Evolutionary conservation across 2,113 vertebrate genomes (phyloP).

Genomic region (Poeciliopsis prolifica): DNA sequence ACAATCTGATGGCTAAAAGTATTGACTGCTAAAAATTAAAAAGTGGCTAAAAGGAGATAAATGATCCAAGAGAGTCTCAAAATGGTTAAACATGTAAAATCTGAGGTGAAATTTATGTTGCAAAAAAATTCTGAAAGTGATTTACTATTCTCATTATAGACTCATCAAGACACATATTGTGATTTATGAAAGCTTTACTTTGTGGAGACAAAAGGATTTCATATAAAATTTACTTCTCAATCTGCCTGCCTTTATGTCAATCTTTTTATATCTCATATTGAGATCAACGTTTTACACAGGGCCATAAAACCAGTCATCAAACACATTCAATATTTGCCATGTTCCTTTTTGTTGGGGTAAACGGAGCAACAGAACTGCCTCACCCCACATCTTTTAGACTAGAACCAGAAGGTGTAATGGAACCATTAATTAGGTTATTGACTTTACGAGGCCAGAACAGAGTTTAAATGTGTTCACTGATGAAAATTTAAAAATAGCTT

Average conservation of each 20-base stretch:
- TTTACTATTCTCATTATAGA: background rate
- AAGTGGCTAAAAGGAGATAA: background rate
- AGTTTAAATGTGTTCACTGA: background rate
- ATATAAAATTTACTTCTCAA: background rate
- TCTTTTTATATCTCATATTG: background rate
- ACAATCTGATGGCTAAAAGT: background rate
- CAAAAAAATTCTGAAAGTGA: background rate
- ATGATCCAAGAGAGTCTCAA: background rate
- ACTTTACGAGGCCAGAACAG: too few species aligned
- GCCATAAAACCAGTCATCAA: background rate
- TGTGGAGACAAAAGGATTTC: background rate
- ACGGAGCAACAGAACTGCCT: too few species aligned
- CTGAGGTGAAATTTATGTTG: background rate
- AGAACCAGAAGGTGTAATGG: too few species aligned
- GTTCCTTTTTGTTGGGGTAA: background rate
- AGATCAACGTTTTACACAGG: too few species aligned
- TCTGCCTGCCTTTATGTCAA: background rate
- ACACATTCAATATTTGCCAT: background rate
- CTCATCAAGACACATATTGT: background rate
- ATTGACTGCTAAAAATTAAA: background rate
- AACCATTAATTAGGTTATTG: too few species aligned
- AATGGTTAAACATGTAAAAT: background rate
- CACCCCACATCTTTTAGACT: too few species aligned
- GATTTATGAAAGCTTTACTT: background rate
- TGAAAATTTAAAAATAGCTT: too few species aligned